phyloP scores from a whole-genome alignment of 2,888 invertebrate genomes.

The Phoenoteleia sp. region DNA sequence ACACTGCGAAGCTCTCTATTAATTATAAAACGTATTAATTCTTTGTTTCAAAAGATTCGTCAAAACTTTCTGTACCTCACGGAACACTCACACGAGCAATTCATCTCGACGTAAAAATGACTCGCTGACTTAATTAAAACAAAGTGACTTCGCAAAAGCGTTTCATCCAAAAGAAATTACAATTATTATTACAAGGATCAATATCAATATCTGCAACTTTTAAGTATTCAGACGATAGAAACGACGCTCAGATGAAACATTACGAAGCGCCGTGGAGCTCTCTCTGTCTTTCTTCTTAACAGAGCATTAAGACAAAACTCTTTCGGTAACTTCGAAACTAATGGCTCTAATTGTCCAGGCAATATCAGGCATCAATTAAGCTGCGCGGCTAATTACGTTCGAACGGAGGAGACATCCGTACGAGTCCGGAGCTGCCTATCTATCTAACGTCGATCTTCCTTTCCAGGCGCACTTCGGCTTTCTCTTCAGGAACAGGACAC shows the following conservation, averaged over 20 bases:
- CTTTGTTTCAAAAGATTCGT: too few species aligned
- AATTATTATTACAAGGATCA: conserved; percentile 16
- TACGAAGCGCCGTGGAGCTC: neutral
- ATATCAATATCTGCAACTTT: neutral
- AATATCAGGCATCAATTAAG: conserved; percentile 72
- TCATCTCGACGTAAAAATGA: conserved; percentile 3
- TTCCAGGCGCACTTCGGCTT: conserved; percentile 69
- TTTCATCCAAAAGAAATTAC: neutral
- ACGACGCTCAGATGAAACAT: neutral
- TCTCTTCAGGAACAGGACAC: conserved; percentile 81
- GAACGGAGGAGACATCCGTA: conserved; percentile 75
- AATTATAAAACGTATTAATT: too few species aligned
- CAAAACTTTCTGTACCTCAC: neutral
- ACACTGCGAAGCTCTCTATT: too few species aligned
- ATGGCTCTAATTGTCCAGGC: conserved; percentile 73
- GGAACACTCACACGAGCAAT: neutral
- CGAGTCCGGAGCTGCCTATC: conserved; percentile 53
- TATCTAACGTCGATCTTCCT: conserved; percentile 70
- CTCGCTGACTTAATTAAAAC: neutral
- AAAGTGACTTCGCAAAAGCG: neutral
- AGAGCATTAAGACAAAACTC: conserved; percentile 61
- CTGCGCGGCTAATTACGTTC: conserved; percentile 69
- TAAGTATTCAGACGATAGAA: neutral
- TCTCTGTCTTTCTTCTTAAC: conserved; percentile 29
- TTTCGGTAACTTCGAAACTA: conserved; percentile 62